A percentile compares a stretch with the other conserved stretches of the same genome.
Conservation (phyloP, 1,140 invertebrate genomes). For the Neelides sp. region DNA sequence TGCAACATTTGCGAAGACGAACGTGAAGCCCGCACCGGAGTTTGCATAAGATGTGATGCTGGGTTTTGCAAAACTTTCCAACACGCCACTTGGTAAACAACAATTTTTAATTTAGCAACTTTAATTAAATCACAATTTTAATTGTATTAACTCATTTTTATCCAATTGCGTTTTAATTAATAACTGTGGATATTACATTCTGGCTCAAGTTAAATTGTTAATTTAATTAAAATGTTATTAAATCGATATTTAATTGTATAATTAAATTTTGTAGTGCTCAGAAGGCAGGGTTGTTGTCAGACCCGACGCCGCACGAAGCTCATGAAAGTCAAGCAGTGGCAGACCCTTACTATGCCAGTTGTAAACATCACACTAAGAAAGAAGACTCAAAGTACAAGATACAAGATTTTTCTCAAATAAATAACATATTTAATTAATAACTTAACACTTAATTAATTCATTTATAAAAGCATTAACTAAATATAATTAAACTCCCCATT, state of each 20-base stretch:
- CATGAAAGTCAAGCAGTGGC: constrained; percentile 54
- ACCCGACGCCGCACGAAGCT: constrained; percentile 81
- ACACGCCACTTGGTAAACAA: constrained; percentile 82
- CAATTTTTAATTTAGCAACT: constrained; percentile 12
- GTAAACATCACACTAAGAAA: constrained; percentile 79
- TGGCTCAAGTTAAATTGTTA: constrained; percentile 1
- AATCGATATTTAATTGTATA: constrained; percentile 4
- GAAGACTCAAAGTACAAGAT: constrained; percentile 33
- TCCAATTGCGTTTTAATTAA: not conserved
- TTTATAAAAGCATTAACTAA: too few relatives aligned
- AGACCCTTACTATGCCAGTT: constrained; percentile 94
- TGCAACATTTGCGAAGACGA: constrained; percentile 78
- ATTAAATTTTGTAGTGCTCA: constrained; percentile 62
- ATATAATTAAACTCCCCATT: too few relatives aligned
- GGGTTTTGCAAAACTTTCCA: constrained; percentile 95
- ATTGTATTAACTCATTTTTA: constrained; percentile 6
- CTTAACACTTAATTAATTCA: too few relatives aligned
- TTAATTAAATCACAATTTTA: constrained; percentile 3
- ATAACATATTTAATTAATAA: too few relatives aligned
- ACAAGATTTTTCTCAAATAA: too few relatives aligned
- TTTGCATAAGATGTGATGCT: constrained; percentile 92
- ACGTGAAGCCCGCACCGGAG: constrained; percentile 73
- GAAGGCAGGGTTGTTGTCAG: constrained; percentile 76
- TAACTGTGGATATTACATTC: constrained; percentile 8
- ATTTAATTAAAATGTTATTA: not conserved